phyloP scores from a whole-genome alignment of 2,888 invertebrate genomes.

The Perizoma affinitatum region DNA sequence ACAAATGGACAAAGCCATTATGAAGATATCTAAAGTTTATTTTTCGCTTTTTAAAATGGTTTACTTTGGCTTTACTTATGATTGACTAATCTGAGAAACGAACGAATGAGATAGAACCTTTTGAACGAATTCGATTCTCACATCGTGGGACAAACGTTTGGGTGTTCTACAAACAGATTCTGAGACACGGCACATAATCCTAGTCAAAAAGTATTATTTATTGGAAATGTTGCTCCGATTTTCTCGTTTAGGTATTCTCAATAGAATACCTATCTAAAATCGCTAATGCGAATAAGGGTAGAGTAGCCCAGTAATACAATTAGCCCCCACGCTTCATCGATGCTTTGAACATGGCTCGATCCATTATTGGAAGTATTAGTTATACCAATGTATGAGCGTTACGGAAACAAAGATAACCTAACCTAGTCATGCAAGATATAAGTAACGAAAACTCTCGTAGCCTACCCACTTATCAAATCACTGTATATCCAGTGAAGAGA shows the following conservation, averaged over 20 bases:
- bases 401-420: neutral
- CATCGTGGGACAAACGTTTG: too few species aligned
- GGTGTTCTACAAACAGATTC: too few species aligned
- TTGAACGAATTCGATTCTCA: too few species aligned
- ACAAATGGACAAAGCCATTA: slow-evolving; percentile 15
- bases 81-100: too few species aligned
- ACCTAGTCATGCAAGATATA: neutral
- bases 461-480: neutral
- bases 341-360: neutral
- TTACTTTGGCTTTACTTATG: too few species aligned
- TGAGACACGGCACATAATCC: too few species aligned
- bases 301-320: slow-evolving; percentile 16
- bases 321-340: slow-evolving; percentile 7
- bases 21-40: neutral
- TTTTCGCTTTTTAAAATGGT: too few species aligned
- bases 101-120: too few species aligned
- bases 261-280: slow-evolving; percentile 2
- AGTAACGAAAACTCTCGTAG: neutral
- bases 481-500: neutral
- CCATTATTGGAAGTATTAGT: neutral
- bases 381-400: neutral
- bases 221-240: too few species aligned
- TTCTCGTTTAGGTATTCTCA: neutral
- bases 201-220: too few species aligned
- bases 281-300: slow-evolving; percentile 1